These are phyloP conservation scores for Sesamia inferens DNA, from an alignment of 2,888 invertebrate genomes.

Conservation along the genomic window DNA sequence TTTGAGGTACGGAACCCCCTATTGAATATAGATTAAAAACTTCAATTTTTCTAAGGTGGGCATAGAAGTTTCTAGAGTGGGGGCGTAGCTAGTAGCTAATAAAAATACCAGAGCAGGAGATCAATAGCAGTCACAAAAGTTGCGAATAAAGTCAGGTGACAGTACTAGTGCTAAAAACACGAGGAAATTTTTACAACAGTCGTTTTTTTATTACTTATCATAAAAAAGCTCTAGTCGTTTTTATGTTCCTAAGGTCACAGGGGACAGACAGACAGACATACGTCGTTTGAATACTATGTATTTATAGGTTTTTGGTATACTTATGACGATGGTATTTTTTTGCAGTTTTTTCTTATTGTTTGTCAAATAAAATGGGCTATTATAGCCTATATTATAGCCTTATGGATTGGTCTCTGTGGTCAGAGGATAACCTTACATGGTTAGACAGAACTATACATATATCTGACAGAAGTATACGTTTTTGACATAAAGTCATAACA, in stretches of 20 bases:
- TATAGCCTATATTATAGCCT: background rate
- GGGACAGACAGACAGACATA: conserved; percentile 44
- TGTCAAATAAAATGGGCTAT: background rate
- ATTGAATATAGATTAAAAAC: too few species aligned
- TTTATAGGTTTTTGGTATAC: conserved; percentile 2
- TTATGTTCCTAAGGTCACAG: conserved; percentile 46
- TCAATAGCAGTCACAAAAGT: background rate
- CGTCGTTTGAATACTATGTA: conserved; percentile 27
- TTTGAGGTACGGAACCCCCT: too few species aligned
- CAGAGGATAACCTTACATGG: background rate
- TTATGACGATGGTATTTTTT: background rate
- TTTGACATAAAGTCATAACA: too few species aligned
- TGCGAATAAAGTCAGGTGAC: background rate
- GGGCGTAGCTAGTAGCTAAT: too few species aligned
- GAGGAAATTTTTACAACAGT: conserved; percentile 30
- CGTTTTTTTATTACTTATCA: conserved; percentile 35
- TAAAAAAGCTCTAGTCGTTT: conserved; percentile 37
- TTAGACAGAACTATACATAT: background rate
- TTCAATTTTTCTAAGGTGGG: too few species aligned
- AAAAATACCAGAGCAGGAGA: background rate
- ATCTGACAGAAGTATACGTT: too few species aligned
- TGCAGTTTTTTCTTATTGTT: background rate
- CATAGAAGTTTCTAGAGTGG: too few species aligned
- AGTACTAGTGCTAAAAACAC: conserved; percentile 10
- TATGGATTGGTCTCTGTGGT: background rate